Base-by-base conservation (phyloP, 1,140 invertebrate genomes). In the Dryas iulia region DNA sequence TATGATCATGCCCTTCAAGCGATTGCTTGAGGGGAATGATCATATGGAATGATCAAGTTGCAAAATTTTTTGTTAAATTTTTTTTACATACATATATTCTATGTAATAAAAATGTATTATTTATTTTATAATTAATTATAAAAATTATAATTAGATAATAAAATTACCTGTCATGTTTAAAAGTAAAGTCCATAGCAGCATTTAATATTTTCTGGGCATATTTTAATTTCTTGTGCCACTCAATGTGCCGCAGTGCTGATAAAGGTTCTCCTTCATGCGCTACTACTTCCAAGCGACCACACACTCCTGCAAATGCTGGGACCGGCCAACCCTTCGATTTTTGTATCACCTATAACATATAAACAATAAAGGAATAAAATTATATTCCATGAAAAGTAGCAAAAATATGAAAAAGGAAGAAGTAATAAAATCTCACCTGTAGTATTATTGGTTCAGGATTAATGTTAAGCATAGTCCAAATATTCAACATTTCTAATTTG, bases 171-270 rank as follows among this genome's bases (percentile, higher is more conserved):
- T 88, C 87, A 87, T 91, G 87, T 79, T 91, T 90, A 69, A 87
- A 91, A 56, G 87, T 91, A 57, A 91, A 90, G 60, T 91, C 89
- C 85, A 91, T 86, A 1, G 87, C 87, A 39, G 86, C 86, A 39
- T 84, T 71, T 1, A 91, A 68, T 33, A 91, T 87, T 64, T 84
- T 79, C 28, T 82, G 79, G 39, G 86, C 86, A 80, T 76, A 83
- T 24, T 82, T 88, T 6, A 91, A 73, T 62, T 87, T 89, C 12
- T 71, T 72, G 11, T 78, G 70, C 86, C 87, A 91, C 0, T 72
- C 61, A 12, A 89, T 62, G 56, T 91, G 78, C 10, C 71, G 72
- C 3, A 91, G 59, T 0, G 72, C 70, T 3, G 84, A 80, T 0
- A 91, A 62, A 0, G 87, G 79, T 60, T 83, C 81, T 23, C 89